Conservation (phyloP, 2,113 vertebrate genomes). For the Malurus melanocephalus region DNA sequence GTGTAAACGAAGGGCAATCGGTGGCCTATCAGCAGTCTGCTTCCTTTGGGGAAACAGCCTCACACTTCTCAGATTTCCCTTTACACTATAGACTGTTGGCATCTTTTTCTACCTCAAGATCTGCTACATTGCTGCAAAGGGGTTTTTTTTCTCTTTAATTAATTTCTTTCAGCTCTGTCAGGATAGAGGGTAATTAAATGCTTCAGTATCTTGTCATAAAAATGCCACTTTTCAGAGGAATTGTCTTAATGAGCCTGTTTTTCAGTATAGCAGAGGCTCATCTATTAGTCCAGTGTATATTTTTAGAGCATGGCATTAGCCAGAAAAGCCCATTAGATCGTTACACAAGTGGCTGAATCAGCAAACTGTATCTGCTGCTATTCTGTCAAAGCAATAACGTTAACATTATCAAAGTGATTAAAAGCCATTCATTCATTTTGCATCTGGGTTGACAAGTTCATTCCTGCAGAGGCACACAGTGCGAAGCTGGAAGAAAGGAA, state of each 20-base stretch:
- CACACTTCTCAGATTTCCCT: background rate
- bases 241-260: conserved; percentile 58
- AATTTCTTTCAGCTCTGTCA: conserved; percentile 47
- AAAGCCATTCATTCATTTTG: conserved; percentile 56
- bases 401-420: conserved; percentile 64
- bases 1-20: background rate
- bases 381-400: conserved; percentile 51
- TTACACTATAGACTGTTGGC: background rate
- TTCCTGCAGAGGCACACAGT: conserved; percentile 2
- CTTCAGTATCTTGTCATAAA: conserved; percentile 49
- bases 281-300: conserved; percentile 58
- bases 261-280: conserved; percentile 30
- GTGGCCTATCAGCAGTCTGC: background rate
- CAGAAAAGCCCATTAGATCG: conserved; percentile 60
- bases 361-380: conserved; percentile 60
- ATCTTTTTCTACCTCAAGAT: conserved; percentile 5
- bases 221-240: conserved; percentile 56
- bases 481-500: conserved; percentile 9
- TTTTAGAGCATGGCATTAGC: conserved; percentile 61
- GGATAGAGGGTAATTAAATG: conserved; percentile 49
- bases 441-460: conserved; percentile 53
- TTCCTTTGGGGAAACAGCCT: background rate
- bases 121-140: background rate
- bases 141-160: conserved; percentile 6
- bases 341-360: conserved; percentile 67